Evolutionary conservation across 92 coral and sea anemone genomes (phyloP).

Genomic region (Anthopleura xanthogrammica): DNA sequence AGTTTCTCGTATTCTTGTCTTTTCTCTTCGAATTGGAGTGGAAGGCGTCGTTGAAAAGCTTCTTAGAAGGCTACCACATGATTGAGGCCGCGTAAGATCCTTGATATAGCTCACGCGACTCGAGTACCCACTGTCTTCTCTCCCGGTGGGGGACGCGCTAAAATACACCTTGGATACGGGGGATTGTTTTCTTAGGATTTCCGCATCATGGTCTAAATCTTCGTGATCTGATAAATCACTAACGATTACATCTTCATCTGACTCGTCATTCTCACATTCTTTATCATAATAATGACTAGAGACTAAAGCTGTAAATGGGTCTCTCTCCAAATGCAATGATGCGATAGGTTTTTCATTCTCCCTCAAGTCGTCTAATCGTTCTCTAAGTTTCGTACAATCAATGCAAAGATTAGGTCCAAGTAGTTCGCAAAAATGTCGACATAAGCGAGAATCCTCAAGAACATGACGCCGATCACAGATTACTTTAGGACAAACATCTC

Average conservation of each 20-base stretch:
- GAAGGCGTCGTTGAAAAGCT: constrained; percentile 24
- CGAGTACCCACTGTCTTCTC: constrained; percentile 67
- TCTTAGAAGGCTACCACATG: constrained; percentile 34
- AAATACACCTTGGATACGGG: constrained; percentile 27
- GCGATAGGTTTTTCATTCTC: constrained; percentile 29
- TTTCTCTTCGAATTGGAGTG: constrained; percentile 17
- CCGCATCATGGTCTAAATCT: constrained; percentile 17
- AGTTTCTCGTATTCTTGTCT: constrained; percentile 6
- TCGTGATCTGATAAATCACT: constrained; percentile 58
- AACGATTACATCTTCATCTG: constrained; percentile 55
- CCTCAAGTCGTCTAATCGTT: constrained; percentile 39
- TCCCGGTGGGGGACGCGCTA: constrained; percentile 29
- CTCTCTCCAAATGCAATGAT: constrained; percentile 29
- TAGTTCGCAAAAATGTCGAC: constrained; percentile 75
- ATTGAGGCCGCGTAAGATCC: constrained; percentile 52
- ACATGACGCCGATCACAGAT: constrained; percentile 51
- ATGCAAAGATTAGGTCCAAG: constrained; percentile 76
- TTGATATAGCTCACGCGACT: constrained; percentile 67
- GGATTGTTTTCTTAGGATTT: background rate
- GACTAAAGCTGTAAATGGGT: constrained; percentile 60
- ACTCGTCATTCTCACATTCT: constrained; percentile 29
- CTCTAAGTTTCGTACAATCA: constrained; percentile 57
- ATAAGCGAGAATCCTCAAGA: constrained; percentile 24
- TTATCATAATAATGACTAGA: constrained; percentile 43
- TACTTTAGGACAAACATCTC: constrained; percentile 6